phyloP scores from a whole-genome alignment of 1,140 invertebrate genomes.

The Apolygus lucorum region DNA sequence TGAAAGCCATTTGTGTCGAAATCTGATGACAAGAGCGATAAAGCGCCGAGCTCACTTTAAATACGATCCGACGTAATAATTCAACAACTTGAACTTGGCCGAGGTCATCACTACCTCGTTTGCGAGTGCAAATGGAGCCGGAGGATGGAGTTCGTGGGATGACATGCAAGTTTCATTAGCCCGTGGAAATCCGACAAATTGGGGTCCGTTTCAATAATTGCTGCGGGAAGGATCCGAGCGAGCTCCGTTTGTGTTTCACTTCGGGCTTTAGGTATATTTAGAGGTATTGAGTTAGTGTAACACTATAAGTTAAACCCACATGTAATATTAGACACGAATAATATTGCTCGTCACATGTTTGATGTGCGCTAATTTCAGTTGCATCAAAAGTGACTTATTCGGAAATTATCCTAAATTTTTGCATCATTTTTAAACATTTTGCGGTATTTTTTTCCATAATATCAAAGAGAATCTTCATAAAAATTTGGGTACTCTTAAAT shows the following conservation, averaged over 20 bases:
- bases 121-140: neutral
- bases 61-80: neutral
- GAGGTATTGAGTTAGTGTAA: no score
- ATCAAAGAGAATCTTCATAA: no score
- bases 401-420: no score
- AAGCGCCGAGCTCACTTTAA: neutral
- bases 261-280: neutral
- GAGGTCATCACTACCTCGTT: neutral
- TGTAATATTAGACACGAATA: no score
- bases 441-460: no score
- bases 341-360: no score
- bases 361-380: no score
- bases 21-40: neutral
- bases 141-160: neutral
- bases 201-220: neutral
- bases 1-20: no score
- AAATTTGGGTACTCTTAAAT: no score
- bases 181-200: neutral
- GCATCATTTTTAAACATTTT: no score
- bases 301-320: no score
- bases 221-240: neutral
- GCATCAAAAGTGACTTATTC: no score
- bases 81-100: neutral
- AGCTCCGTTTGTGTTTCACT: neutral
- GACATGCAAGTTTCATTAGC: slow-evolving; percentile 15